These are phyloP conservation scores for Drymonia ruficornis DNA, from an alignment of 2,888 invertebrate genomes.

Conservation along the genomic window DNA sequence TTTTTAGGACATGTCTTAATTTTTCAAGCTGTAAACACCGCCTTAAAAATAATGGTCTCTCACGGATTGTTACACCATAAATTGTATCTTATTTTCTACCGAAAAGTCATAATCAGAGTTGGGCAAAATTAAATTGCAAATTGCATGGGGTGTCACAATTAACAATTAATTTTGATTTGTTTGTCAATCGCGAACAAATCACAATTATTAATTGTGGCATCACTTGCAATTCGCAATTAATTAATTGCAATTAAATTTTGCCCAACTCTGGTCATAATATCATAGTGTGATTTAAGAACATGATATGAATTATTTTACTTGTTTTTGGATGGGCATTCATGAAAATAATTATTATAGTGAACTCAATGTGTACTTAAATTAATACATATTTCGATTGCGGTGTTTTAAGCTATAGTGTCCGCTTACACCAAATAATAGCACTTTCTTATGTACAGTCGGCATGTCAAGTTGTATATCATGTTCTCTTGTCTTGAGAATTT, in stretches of 20 bases:
- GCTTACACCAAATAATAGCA: slow-evolving; percentile 62
- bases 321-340: neutral
- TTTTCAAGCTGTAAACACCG: slow-evolving; percentile 50
- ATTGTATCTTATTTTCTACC: neutral
- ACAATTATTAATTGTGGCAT: no score
- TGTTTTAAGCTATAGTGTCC: slow-evolving; percentile 49
- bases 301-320: neutral
- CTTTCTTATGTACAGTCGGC: slow-evolving; percentile 32
- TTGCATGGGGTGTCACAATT: no score
- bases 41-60: slow-evolving; percentile 12
- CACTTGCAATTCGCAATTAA: no score
- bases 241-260: no score
- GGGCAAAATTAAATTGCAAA: no score
- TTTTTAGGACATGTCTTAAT: slow-evolving; percentile 64
- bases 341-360: neutral
- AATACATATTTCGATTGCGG: slow-evolving; percentile 32
- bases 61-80: neutral
- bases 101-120: no score
- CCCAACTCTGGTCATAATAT: no score
- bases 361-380: neutral
- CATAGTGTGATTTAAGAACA: no score
- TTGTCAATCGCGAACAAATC: no score
- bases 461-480: slow-evolving; percentile 10
- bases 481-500: neutral
- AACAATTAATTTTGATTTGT: no score